phyloP scores from a whole-genome alignment of 2,888 invertebrate species.

The Protophormia terraenovae region DNA sequence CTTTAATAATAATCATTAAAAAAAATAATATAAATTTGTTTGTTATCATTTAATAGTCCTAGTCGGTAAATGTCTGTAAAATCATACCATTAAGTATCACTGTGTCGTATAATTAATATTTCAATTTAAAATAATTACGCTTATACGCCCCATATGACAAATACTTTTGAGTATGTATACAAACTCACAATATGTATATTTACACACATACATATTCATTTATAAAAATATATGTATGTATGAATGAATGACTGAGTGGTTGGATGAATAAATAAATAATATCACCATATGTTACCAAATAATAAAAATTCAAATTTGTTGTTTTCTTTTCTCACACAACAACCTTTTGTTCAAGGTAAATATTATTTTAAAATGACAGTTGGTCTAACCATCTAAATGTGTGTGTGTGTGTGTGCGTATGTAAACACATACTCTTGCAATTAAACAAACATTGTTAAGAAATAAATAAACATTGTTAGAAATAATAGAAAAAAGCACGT shows the following conservation, averaged over 20 bases:
- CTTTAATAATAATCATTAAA: no score
- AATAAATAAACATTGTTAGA: no score
- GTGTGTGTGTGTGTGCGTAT: not conserved
- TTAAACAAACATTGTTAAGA: not conserved
- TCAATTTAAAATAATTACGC: slow-evolving; percentile 54
- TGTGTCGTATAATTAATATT: slow-evolving; percentile 54
- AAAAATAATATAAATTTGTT: no score
- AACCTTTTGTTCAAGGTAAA: not conserved
- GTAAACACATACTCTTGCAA: not conserved
- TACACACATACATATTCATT: not conserved
- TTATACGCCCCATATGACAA: slow-evolving; percentile 52
- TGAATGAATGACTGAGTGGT: not conserved
- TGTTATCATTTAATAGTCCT: no score
- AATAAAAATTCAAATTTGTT: slow-evolving; percentile 6
- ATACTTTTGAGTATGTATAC: not conserved
- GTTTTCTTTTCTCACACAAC: slow-evolving; percentile 29
- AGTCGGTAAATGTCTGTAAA: no score
- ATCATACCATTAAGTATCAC: not conserved
- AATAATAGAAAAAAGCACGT: no score
- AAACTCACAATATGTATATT: not conserved
- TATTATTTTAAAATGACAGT: not conserved
- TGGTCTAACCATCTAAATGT: not conserved
- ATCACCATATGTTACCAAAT: slow-evolving; percentile 27
- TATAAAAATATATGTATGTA: not conserved
- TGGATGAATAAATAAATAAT: slow-evolving; percentile 22